Evolutionary conservation across 92 coral and sea anemone genomes (phyloP).

Genomic region (Anthopleura xanthogrammica): DNA sequence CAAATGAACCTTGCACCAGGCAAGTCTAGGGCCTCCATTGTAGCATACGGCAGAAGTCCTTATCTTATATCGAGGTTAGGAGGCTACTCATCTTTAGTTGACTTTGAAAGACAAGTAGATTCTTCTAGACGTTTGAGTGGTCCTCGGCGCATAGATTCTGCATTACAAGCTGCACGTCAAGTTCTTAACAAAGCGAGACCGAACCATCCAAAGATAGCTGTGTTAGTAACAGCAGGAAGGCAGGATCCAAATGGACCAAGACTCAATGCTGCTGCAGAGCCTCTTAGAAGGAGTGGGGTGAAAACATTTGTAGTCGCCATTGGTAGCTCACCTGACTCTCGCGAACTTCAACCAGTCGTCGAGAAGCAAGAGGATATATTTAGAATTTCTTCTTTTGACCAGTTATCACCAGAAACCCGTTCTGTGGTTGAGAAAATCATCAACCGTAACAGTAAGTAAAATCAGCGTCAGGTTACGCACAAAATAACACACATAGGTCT

Average conservation of each 20-base stretch:
- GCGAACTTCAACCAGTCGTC: constrained; percentile 32
- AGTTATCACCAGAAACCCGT: background rate
- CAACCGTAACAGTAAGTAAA: background rate
- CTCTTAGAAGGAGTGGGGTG: constrained; percentile 36
- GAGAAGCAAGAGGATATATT: constrained; percentile 31
- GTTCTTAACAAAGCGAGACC: constrained; percentile 20
- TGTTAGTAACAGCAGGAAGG: constrained; percentile 48
- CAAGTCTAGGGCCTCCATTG: constrained; percentile 39
- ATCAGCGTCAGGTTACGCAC: background rate
- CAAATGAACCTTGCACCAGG: constrained; percentile 39
- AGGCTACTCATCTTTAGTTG: constrained; percentile 22
- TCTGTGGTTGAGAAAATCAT: constrained; percentile 3
- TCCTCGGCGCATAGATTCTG: constrained; percentile 42
- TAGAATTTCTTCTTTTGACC: constrained; percentile 28
- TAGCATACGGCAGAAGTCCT: constrained; percentile 41
- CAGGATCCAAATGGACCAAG: constrained; percentile 33
- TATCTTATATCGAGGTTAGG: constrained; percentile 25
- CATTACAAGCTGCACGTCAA: constrained; percentile 40
- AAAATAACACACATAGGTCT: no score
- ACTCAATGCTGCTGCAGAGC: constrained; percentile 34
- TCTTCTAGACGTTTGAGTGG: constrained; percentile 28
- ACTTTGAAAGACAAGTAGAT: constrained; percentile 47
- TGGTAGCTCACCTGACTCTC: constrained; percentile 33
- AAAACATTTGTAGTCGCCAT: constrained; percentile 54
- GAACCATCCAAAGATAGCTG: constrained; percentile 37